phyloP scores from a whole-genome alignment of 2,113 vertebrate genomes.

The Anarrhichthys ocellatus region DNA sequence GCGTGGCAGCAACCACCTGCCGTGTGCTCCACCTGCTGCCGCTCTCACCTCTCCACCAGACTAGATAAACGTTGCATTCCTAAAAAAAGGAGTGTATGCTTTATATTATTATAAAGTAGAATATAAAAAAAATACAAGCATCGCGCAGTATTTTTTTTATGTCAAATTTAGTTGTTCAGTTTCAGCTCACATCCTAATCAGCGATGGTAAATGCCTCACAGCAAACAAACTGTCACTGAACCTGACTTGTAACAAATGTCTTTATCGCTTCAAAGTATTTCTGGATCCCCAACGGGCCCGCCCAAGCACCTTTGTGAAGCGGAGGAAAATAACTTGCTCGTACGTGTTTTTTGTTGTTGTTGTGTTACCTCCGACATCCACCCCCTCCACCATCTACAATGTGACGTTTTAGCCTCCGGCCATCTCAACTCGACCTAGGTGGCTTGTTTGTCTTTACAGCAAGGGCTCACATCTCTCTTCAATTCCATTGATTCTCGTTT shows the following conservation, averaged over 20 bases:
- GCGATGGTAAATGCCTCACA: slow-evolving; percentile 27
- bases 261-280: slow-evolving; percentile 73
- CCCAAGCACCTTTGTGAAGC: slow-evolving; percentile 43
- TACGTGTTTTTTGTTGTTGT: slow-evolving; percentile 54
- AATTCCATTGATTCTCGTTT: slow-evolving; percentile 79
- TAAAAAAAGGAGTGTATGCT: neutral
- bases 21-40: slow-evolving; percentile 72
- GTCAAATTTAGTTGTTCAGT: slow-evolving; percentile 59
- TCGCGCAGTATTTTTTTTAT: slow-evolving; percentile 11
- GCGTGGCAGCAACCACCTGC: slow-evolving; percentile 79
- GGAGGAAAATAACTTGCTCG: slow-evolving; percentile 53
- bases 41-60: slow-evolving; percentile 55
- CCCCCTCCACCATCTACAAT: slow-evolving; percentile 35
- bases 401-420: slow-evolving; percentile 70
- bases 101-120: neutral
- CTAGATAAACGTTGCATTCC: slow-evolving; percentile 13
- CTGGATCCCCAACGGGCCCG: slow-evolving; percentile 58
- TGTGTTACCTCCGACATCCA: slow-evolving; percentile 59
- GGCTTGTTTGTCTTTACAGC: slow-evolving; percentile 62
- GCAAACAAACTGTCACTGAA: slow-evolving; percentile 55
- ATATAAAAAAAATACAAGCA: neutral
- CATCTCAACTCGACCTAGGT: slow-evolving; percentile 74
- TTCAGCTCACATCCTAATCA: slow-evolving; percentile 58
- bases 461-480: slow-evolving; percentile 67
- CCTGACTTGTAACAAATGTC: slow-evolving; percentile 54